Conservation (phyloP, 2,113 vertebrate species). For the Excalfactoria chinensis region DNA sequence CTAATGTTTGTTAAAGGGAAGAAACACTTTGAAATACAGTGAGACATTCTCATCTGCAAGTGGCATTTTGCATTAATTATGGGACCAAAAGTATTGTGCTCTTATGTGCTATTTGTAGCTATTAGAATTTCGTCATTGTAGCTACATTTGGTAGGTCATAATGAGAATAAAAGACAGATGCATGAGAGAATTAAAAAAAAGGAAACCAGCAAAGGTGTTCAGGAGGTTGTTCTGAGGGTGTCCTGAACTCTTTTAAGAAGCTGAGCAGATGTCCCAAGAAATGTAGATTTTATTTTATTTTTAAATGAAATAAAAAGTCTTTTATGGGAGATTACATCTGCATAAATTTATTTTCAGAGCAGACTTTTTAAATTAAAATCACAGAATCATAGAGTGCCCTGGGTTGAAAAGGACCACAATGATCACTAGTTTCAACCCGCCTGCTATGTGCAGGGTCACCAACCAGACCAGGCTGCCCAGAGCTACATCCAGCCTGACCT, state of each 20-base stretch:
- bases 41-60: not conserved
- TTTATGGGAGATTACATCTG: not conserved
- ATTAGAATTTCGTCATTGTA: not conserved
- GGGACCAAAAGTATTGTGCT: not conserved
- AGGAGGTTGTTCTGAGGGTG: not conserved
- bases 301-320: too few species aligned
- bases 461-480: too few species aligned
- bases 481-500: too few species aligned
- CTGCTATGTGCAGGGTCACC: too few species aligned
- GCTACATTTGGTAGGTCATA: not conserved
- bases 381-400: too few species aligned
- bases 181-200: not conserved
- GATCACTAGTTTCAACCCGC: too few species aligned
- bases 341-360: not conserved
- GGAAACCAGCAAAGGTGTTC: not conserved
- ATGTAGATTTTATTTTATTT: too few species aligned
- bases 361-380: not conserved
- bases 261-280: not conserved
- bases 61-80: not conserved
- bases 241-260: not conserved
- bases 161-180: not conserved
- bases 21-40: not conserved
- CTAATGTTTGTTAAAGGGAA: not conserved
- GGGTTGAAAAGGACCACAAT: too few species aligned
- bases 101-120: not conserved